Base-by-base conservation (phyloP, 2,797 vertebrate species). In the Catharus ustulatus region DNA sequence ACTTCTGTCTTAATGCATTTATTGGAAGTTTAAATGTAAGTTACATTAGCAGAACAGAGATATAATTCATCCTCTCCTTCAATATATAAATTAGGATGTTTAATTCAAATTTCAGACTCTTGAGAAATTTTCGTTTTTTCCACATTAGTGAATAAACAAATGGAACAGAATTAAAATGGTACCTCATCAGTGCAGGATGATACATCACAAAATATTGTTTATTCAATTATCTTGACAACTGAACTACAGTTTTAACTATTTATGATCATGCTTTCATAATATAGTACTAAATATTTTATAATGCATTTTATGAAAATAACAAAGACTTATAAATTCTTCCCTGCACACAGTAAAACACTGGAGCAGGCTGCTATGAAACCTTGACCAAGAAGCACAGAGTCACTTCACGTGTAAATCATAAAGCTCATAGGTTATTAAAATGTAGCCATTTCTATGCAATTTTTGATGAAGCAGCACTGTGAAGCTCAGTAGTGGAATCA, bases 281-380 rank as follows among this genome's bases (percentile, higher is more conserved):
- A 52, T 8, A 83, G 26, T 24, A 72, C 22, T 89, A 76, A 89
- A 94, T 92, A 91, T 93, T 95, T 91, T 48, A 95, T 58, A 48
- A 54, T 51, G 23, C 62, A 15, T 80, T 95, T 94, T 69, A 93
- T 84, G 38, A 87, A 94, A 87, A 68, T 71, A 86, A 84, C 32
- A 77, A 75, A 66, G 27, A 11, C 42, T 46, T 68, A 38, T 45
- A 67, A 90, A 48, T 52, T 66, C 43, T 58, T 16, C 58, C 19
- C n/a, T 48, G 11, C 27, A 69, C 11, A 26, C 4, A 54, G 27
- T 45, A 51, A 92, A 91, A 57, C 34, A 27, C 30, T n/a, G 30
- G 21, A 57, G 27, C 18, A 36, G 45, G 36, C 66, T 84, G 42
- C 27, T 51, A 4, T 40, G 51, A 84, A 75, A 57, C 34, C 40